Conservation (phyloP, 2,113 vertebrate species). For the Aplodontia rufa region DNA sequence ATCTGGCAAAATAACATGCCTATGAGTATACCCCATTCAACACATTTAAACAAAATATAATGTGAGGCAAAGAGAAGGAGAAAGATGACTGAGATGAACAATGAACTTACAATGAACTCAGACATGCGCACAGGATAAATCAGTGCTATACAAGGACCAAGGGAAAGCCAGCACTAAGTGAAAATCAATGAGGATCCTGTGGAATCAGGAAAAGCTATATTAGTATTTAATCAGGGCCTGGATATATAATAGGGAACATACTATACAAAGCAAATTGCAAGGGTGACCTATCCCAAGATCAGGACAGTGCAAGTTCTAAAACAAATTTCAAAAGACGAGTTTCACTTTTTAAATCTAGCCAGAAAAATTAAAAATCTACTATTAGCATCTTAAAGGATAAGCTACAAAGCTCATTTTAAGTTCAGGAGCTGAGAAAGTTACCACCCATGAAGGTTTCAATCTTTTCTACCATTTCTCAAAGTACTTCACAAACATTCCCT, state of each 20-base stretch:
- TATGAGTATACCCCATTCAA: neutral
- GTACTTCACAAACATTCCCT: neutral
- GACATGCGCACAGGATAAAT: neutral
- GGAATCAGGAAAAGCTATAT: neutral
- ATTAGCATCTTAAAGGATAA: neutral
- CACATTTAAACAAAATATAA: neutral
- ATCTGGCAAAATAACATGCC: neutral
- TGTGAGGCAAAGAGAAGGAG: neutral
- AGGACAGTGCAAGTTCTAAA: neutral
- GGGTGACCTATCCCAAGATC: neutral
- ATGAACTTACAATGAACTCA: conserved; percentile 2
- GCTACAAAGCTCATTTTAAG: neutral
- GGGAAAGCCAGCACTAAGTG: neutral
- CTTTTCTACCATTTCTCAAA: conserved; percentile 33
- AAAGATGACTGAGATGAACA: neutral
- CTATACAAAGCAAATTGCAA: neutral
- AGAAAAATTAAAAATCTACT: neutral
- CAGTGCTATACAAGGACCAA: neutral
- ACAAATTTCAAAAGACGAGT: neutral
- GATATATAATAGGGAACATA: neutral
- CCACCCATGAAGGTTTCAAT: neutral
- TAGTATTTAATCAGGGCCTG: neutral
- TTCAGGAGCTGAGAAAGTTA: neutral
- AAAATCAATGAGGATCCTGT: neutral
- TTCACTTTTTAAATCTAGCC: conserved; percentile 19